These are phyloP conservation scores for Tiliacea citrago DNA, from an alignment of 2,888 invertebrate species.

Conservation along the genomic window DNA sequence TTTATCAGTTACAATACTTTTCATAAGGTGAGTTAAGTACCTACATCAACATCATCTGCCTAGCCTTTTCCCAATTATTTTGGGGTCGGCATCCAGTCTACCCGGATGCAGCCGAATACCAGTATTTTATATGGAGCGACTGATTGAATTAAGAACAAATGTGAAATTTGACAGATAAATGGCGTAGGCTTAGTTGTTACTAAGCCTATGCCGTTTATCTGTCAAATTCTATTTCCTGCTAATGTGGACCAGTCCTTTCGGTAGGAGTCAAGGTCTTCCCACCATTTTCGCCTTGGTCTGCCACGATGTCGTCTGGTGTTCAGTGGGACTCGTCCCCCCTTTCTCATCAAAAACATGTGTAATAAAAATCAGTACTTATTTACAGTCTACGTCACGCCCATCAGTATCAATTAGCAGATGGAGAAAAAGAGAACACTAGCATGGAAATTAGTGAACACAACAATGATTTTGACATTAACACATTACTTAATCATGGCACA, in stretches of 20 bases:
- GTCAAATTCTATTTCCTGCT: no score
- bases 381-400: neutral
- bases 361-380: neutral
- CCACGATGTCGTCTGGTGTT: neutral
- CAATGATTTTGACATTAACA: neutral
- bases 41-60: no score
- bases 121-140: no score
- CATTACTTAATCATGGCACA: neutral
- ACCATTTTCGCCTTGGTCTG: no score
- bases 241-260: no score
- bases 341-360: neutral
- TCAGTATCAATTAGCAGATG: neutral
- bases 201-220: no score
- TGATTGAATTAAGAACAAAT: no score
- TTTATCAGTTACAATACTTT: neutral
- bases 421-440: neutral
- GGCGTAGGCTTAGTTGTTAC: no score
- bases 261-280: no score
- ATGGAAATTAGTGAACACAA: neutral
- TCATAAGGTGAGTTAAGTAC: conserved; percentile 4
- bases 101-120: no score
- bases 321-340: fast-evolving
- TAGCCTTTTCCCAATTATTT: neutral
- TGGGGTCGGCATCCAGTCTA: neutral
- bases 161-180: no score